Percentiles rank a stretch among this genome's conserved stretches.
Evolutionary conservation across 2,797 vertebrate species (phyloP).

Genomic region (Microctenopoma steveboyesi): DNA sequence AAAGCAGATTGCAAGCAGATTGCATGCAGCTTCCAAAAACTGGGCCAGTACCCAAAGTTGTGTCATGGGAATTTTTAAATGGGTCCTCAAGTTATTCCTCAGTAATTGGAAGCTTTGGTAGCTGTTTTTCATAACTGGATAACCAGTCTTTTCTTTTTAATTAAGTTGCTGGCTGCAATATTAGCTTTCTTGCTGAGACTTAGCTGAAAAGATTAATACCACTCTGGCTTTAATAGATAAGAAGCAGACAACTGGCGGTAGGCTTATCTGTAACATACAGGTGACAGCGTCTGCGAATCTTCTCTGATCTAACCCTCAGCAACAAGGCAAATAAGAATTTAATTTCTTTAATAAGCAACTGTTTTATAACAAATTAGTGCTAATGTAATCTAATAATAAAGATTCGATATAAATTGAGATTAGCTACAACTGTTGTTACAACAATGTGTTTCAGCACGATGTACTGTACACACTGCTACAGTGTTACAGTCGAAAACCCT

Average conservation of each 20-base stretch:
- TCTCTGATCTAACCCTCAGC: not conserved
- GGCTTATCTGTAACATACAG: not conserved
- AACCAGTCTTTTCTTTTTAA: slow-evolving; percentile 26
- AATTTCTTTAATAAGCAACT: not conserved
- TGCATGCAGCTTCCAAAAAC: slow-evolving; percentile 57
- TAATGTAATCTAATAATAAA: not conserved
- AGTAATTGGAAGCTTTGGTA: slow-evolving; percentile 46
- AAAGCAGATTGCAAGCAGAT: slow-evolving; percentile 63
- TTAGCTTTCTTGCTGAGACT: not conserved
- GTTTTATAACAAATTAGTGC: not conserved
- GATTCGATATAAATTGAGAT: too few relatives aligned
- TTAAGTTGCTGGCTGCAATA: slow-evolving; percentile 9
- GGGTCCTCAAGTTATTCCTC: slow-evolving; percentile 50
- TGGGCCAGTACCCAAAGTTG: slow-evolving; percentile 56
- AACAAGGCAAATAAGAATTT: not conserved
- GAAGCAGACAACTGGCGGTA: not conserved
- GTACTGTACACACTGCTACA: not conserved
- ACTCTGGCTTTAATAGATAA: not conserved
- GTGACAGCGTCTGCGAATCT: not conserved
- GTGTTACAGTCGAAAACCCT: not conserved
- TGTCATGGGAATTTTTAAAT: slow-evolving; percentile 67
- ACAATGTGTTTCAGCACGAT: not conserved
- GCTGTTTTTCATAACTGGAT: slow-evolving; percentile 23
- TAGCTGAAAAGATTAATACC: not conserved
- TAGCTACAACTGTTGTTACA: not conserved